phyloP scores from a whole-genome alignment of 2,888 invertebrate species.

The Cheilosia variabilis region DNA sequence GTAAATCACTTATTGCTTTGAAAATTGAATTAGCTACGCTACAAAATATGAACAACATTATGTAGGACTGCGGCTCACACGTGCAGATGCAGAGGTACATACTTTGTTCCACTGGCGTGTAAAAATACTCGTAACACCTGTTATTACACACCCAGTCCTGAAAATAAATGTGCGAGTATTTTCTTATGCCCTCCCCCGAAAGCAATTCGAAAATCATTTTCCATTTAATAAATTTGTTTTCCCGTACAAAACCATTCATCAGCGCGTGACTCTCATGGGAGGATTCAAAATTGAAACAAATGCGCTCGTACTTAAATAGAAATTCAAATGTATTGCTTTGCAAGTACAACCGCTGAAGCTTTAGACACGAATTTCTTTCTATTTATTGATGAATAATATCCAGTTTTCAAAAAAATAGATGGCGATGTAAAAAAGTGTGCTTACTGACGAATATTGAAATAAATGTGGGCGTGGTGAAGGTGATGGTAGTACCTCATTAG shows the following conservation, averaged over 20 bases:
- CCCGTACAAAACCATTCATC: neutral
- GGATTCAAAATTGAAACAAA: neutral
- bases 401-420: no score
- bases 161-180: neutral
- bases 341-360: no score
- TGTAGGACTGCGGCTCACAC: neutral
- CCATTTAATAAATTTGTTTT: no score
- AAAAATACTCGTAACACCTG: neutral
- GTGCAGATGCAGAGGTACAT: neutral
- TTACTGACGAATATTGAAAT: no score
- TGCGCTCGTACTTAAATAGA: neutral
- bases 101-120: neutral
- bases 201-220: no score
- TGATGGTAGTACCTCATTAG: no score
- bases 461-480: no score
- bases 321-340: neutral
- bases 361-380: no score
- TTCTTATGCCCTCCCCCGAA: no score
- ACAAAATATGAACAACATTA: neutral
- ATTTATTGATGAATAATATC: no score
- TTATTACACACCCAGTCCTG: neutral
- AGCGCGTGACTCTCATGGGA: neutral
- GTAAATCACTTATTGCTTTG: conserved; percentile 14
- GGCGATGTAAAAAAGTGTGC: no score
- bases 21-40: neutral